Evolutionary conservation across 2,113 vertebrate species (phyloP), one percentile per base, ranked within the genome.

Genomic region (Atherinomorus stipes): DNA sequence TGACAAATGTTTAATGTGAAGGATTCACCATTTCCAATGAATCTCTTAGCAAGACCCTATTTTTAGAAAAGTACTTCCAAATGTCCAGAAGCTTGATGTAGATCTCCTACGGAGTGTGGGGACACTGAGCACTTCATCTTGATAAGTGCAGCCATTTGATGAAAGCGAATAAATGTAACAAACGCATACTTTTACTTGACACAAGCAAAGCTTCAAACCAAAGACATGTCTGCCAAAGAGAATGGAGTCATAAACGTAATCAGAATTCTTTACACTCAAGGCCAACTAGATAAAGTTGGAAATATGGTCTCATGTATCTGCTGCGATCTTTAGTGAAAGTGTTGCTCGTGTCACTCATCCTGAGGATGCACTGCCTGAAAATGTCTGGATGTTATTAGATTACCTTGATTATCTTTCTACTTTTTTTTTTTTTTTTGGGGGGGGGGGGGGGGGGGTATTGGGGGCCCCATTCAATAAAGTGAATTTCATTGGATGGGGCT

Each of bases 1-100:
- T 80, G 80, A 81, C 76, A 80, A 78, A 78, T 82, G 71, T 83
- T 87, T 76, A 83, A 80, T 73, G 81, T 87, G 86, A 88, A 60
- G 54, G 69, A 88, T 88, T 72, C 11, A 58, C 64, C 72, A 44
- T 54, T 80, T 80, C 62, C 85, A 70, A 66, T 26, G 61, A 58
- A 84, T 84, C 68, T 78, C 18, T 34, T 15, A 37, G 44, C 64
- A 67, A 57, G 44, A 28, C 59, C 60, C 85, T 88, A 86, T 81
- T 90, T 91, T 90, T 87, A 81, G 74, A 87, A 50, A 78, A 70
- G 71, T 57, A 75, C 71, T 88, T 83, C 69, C 65, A 68, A 84
- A 82, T 82, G 90, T 88, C 86, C 37, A 56, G 26, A 45, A 49
- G 76, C 61, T 59, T 84, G 88, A 89, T 85, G 83, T 78, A 83